phyloP scores from a whole-genome alignment of 2,113 vertebrate genomes.

The Neotragus moschatus region DNA sequence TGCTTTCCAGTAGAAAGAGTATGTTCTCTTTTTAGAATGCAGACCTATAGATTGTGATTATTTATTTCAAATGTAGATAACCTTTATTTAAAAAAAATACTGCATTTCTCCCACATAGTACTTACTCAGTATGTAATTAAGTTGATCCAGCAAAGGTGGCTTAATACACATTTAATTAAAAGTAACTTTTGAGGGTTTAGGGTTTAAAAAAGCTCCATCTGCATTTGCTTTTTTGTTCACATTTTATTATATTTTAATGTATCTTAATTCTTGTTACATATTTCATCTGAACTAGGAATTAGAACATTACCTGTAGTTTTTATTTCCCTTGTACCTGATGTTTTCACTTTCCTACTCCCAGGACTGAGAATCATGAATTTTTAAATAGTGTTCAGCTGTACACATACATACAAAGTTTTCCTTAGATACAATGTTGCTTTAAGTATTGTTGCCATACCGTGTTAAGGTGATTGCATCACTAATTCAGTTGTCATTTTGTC shows the following conservation, averaged over 20 bases:
- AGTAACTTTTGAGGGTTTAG: not conserved
- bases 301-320: not conserved
- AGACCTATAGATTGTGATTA: not conserved
- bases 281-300: not conserved
- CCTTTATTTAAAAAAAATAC: not conserved
- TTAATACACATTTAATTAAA: not conserved
- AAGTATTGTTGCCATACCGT: not conserved
- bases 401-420: too few relatives aligned
- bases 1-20: not conserved
- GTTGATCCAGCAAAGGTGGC: not conserved
- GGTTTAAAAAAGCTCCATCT: not conserved
- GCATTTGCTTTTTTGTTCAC: not conserved
- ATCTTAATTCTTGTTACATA: not conserved
- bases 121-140: not conserved
- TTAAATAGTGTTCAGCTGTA: not conserved
- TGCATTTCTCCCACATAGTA: not conserved
- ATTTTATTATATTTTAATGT: not conserved
- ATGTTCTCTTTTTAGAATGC: not conserved
- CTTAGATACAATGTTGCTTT: not conserved
- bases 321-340: not conserved
- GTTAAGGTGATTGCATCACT: not conserved
- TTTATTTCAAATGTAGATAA: not conserved
- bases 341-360: not conserved
- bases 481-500: not conserved
- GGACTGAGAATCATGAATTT: not conserved